Base-by-base conservation (phyloP, 2,113 vertebrate genomes). In the Trogon surrucura region DNA sequence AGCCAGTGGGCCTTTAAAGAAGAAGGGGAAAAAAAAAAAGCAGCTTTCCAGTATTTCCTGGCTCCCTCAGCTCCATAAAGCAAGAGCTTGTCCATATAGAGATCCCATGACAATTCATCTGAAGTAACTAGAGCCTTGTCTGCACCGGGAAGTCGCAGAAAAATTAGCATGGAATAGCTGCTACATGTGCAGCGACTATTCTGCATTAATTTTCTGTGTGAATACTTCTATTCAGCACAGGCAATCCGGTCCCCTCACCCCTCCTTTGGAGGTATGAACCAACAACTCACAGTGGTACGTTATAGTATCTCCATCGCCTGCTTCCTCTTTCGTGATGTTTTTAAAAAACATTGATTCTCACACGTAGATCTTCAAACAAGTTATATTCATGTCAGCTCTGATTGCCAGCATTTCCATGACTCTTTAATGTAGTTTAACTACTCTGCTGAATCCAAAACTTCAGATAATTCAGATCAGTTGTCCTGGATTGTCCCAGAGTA, bases 151-250 rank as follows among this genome's bases (percentile, higher is more conserved):
- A 95, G 72, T 80, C 65, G 48, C 5, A 87, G 51, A 78, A 92
- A 95, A 96, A 92, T 86, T 92, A 95, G 83, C 94, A 95, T 72
- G 94, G 71, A 96, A 90, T 93, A 85, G 80, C 66, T 80, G 83
- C 77, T 96, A 56, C 80, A 74, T 57, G 61, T 72, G 86, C 86
- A 91, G 77, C 30, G 70, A 77, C 77, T 81, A 71, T 64, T 95
- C 83, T 51, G 83, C 80, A 91, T 91, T 93, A 71, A 81, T 78
- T 78, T 90, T 80, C 85, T 71, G 54, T 75, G 65, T 96, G 91
- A 95, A 95, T 93, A 91, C 94, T 74, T 85, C 86, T 71, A 92
- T 95, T 95, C 95, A 96, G 83, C 47, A 81, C 30, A 12, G 64
- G 58, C 88, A 57, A 86, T 44, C 30, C 7, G 6, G 16, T 6